Percentiles rank a stretch among this genome's conserved stretches.
These are phyloP conservation scores for Microdon myrmicae DNA, from an alignment of 2,888 invertebrate genomes.

Conservation along the genomic window DNA sequence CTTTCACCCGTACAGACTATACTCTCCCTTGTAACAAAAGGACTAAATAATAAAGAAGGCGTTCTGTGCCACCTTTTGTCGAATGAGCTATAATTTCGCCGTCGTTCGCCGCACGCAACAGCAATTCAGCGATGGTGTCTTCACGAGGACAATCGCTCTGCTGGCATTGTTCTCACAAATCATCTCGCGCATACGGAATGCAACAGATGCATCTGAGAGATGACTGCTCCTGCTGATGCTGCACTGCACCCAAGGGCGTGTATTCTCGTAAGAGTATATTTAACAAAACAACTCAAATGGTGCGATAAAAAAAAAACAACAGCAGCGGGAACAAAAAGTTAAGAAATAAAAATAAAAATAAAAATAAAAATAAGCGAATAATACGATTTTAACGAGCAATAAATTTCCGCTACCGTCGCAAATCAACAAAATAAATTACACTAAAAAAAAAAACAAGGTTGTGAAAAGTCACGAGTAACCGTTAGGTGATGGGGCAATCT, in stretches of 20 bases:
- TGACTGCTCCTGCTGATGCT: not conserved
- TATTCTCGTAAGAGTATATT: slow-evolving; percentile 9
- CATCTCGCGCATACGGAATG: slow-evolving; percentile 18
- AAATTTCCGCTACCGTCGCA: slow-evolving; percentile 28
- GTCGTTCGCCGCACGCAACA: slow-evolving; percentile 11
- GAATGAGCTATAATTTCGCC: slow-evolving; percentile 18
- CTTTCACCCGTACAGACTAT: not conserved
- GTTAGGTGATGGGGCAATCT: slow-evolving; percentile 17
- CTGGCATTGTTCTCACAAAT: slow-evolving; percentile 36
- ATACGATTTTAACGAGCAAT: slow-evolving; percentile 47
- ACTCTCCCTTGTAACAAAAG: slow-evolving; percentile 10
- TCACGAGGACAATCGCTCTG: slow-evolving; percentile 33
- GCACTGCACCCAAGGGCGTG: slow-evolving; percentile 4
- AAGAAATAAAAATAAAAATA: too few species aligned
- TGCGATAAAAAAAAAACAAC: slow-evolving; percentile 20
- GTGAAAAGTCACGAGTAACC: slow-evolving; percentile 15
- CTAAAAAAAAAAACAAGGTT: not conserved
- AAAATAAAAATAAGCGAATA: too few species aligned
- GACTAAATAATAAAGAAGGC: not conserved
- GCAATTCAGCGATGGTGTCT: slow-evolving; percentile 24
- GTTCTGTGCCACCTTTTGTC: slow-evolving; percentile 9
- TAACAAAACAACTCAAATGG: slow-evolving; percentile 21
- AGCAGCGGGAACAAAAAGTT: too few species aligned
- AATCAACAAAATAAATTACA: not conserved
- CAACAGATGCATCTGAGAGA: slow-evolving; percentile 40